Percentiles rank a stretch among this genome's conserved stretches.
Evolutionary conservation across 1,140 invertebrate species (phyloP).

Genomic region (Araneus ventricosus): DNA sequence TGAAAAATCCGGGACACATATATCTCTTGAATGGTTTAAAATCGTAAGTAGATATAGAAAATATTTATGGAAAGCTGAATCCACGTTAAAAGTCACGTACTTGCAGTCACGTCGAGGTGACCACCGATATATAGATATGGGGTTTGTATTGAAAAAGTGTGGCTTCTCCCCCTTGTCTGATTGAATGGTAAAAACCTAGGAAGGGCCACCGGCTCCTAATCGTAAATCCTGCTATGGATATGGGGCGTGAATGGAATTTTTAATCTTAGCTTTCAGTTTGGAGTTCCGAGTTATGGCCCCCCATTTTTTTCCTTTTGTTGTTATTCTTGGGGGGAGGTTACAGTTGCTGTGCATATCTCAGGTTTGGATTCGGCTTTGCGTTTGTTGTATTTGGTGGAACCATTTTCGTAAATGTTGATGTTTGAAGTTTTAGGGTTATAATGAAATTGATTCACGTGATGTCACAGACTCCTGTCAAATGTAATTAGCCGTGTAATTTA

Average conservation of each 20-base stretch:
- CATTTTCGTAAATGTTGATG: neutral
- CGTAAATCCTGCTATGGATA: slow-evolving; percentile 72
- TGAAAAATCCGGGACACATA: neutral
- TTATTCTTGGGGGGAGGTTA: neutral
- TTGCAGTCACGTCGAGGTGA: slow-evolving; percentile 37
- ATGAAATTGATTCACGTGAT: too few relatives aligned
- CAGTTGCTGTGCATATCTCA: neutral
- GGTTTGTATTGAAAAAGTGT: neutral
- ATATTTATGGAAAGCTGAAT: slow-evolving; percentile 68
- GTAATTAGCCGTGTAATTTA: too few relatives aligned
- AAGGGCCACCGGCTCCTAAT: slow-evolving; percentile 15
- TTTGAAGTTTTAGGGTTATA: neutral
- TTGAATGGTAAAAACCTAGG: slow-evolving; percentile 60
- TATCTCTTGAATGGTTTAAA: slow-evolving; percentile 72
- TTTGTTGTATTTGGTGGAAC: neutral
- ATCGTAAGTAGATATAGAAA: slow-evolving; percentile 69
- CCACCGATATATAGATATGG: slow-evolving; percentile 70
- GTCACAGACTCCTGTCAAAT: too few relatives aligned
- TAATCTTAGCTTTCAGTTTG: slow-evolving; percentile 55
- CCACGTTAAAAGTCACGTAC: slow-evolving; percentile 48
- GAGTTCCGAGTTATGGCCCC: neutral
- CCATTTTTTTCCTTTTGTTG: neutral
- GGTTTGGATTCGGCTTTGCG: neutral
- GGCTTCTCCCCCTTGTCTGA: slow-evolving; percentile 43
- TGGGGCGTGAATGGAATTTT: slow-evolving; percentile 66